These are phyloP conservation scores for Clupea harengus DNA, from an alignment of 2,113 vertebrate genomes.

Conservation along the genomic window DNA sequence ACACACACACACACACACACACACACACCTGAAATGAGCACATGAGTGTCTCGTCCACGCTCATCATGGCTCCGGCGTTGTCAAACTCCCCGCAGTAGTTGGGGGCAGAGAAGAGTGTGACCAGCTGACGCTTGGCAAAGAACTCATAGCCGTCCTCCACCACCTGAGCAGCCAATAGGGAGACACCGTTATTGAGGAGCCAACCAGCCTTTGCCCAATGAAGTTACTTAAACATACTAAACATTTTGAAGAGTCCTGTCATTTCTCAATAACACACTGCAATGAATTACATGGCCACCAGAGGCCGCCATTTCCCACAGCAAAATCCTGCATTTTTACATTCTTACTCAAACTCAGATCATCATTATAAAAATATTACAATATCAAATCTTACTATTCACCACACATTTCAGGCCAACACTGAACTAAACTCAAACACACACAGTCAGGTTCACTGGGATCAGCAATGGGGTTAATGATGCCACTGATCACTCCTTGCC, in stretches of 20 bases:
- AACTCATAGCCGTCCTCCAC: constrained; percentile 96
- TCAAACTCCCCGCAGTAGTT: constrained; percentile 98
- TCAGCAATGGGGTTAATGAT: too few relatives aligned
- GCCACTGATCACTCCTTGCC: too few relatives aligned
- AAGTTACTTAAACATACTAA: not conserved
- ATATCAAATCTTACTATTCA: too few relatives aligned
- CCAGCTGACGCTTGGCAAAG: constrained; percentile 94
- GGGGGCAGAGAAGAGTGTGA: constrained; percentile 94
- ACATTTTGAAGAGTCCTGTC: too few relatives aligned
- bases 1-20: not conserved
- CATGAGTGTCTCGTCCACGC: constrained; percentile 94
- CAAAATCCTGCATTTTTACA: too few relatives aligned
- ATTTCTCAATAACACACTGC: not conserved
- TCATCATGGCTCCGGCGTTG: constrained; percentile 97
- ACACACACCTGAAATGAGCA: constrained; percentile 90
- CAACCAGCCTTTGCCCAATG: not conserved
- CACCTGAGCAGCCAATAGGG: constrained; percentile 67
- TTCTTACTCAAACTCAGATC: too few relatives aligned
- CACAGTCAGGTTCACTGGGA: too few relatives aligned
- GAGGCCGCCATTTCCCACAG: not conserved
- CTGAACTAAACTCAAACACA: too few relatives aligned
- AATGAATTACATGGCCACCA: not conserved
- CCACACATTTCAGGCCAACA: too few relatives aligned
- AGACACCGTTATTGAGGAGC: not conserved
- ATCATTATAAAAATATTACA: too few relatives aligned